Conservation (phyloP, 1,140 invertebrate species). For the Bacillus rossius region DNA sequence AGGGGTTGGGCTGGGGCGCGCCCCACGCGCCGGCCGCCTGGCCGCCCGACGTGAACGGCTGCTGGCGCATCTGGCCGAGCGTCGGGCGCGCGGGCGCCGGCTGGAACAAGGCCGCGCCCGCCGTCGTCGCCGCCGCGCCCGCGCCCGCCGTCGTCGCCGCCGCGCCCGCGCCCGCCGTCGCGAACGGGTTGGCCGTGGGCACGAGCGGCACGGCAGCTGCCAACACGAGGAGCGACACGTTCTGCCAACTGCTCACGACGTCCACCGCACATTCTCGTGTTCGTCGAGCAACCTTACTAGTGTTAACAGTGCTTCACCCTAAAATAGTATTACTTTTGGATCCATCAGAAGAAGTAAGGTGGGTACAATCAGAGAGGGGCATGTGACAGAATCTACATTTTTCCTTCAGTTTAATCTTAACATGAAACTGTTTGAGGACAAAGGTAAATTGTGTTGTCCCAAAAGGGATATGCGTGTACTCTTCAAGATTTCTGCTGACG, state of each 20-base stretch:
- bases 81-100: background rate
- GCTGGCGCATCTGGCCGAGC: conserved; percentile 12
- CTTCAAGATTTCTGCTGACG: no score
- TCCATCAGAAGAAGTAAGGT: background rate
- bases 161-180: background rate
- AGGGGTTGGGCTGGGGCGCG: conserved; percentile 12
- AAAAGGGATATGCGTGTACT: no score
- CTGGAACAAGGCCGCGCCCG: background rate
- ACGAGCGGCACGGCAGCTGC: background rate
- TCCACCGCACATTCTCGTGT: background rate
- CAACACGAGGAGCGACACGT: background rate
- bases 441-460: no score
- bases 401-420: no score
- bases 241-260: background rate
- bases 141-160: background rate
- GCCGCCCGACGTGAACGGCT: background rate
- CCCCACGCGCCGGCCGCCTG: background rate
- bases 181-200: conserved; percentile 9
- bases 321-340: background rate
- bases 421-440: no score
- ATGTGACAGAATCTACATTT: background rate
- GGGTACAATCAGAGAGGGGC: background rate
- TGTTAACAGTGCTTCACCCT: no score
- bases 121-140: background rate
- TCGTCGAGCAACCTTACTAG: background rate